These are phyloP conservation scores for Schrankia costaestrigalis DNA, from an alignment of 2,888 invertebrate species.

Conservation along the genomic window DNA sequence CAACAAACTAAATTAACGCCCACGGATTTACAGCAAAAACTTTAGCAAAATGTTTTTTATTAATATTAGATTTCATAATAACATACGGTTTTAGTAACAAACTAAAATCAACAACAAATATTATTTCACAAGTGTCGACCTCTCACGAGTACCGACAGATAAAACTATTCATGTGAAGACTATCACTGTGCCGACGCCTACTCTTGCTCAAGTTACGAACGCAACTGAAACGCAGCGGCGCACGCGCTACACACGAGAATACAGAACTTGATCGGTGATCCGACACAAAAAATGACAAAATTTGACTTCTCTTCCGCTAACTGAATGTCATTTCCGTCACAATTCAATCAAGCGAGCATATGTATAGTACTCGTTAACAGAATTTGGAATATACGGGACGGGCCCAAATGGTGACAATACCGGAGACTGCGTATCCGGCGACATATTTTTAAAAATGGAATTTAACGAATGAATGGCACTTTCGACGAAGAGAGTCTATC, in stretches of 20 bases:
- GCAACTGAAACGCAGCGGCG: slow-evolving; percentile 69
- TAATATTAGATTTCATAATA: too few species aligned
- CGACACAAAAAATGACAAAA: slow-evolving; percentile 59
- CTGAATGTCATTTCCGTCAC: slow-evolving; percentile 63
- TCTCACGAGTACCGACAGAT: slow-evolving; percentile 50
- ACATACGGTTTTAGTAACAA: too few species aligned
- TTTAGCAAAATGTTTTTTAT: slow-evolving; percentile 37
- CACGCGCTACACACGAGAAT: slow-evolving; percentile 65
- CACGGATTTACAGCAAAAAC: slow-evolving; percentile 45
- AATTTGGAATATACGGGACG: slow-evolving; percentile 46
- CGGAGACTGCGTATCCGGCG: slow-evolving; percentile 72
- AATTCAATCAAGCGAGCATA: slow-evolving; percentile 63
- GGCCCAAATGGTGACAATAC: slow-evolving; percentile 68
- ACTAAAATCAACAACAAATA: slow-evolving; percentile 42
- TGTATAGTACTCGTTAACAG: slow-evolving; percentile 54
- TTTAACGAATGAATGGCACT: slow-evolving; percentile 63
- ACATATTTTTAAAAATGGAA: slow-evolving; percentile 65
- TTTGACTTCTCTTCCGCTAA: slow-evolving; percentile 60
- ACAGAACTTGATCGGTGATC: slow-evolving; percentile 52
- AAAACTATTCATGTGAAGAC: slow-evolving; percentile 47
- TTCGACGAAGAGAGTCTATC: slow-evolving; percentile 51
- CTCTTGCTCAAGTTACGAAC: slow-evolving; percentile 70
- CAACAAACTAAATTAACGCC: slow-evolving; percentile 36
- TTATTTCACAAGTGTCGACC: slow-evolving; percentile 48
- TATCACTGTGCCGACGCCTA: slow-evolving; percentile 63